Conservation (phyloP, 2,113 vertebrate species). For the Neopipo cinnamomea region DNA sequence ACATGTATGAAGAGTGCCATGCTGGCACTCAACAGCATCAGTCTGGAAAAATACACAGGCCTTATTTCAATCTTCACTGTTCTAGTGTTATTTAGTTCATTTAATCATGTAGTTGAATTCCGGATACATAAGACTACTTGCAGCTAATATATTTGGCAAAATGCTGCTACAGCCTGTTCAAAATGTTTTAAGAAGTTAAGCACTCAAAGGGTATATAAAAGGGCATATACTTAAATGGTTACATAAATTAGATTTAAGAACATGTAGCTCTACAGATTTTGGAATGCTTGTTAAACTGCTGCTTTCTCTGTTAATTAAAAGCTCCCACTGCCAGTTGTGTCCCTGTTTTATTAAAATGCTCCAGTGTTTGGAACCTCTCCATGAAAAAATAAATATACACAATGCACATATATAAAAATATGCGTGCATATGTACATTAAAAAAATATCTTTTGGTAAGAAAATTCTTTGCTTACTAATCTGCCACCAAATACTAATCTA, state of each 20-base stretch:
- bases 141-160: constrained; percentile 2
- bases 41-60: not conserved
- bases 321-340: not conserved
- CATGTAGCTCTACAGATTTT: not conserved
- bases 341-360: constrained; percentile 23
- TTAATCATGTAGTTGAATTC: not conserved
- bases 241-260: constrained; percentile 10
- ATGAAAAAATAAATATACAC: not conserved
- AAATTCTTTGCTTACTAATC: not conserved
- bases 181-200: constrained; percentile 26
- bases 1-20: not conserved
- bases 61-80: not conserved
- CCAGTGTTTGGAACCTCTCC: not conserved
- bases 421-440: not conserved
- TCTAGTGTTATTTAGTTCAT: not conserved
- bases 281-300: constrained; percentile 10
- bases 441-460: not conserved
- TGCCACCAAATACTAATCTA: not conserved
- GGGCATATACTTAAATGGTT: not conserved
- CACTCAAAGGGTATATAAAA: not conserved
- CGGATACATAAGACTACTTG: not conserved
- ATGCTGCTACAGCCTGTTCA: not conserved
- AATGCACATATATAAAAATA: not conserved
- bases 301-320: constrained; percentile 42
- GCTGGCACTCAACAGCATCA: not conserved